Evolutionary conservation across 1,140 invertebrate species (phyloP), one percentile per base, ranked within the genome.

Genomic region (Megalonaias nervosa): DNA sequence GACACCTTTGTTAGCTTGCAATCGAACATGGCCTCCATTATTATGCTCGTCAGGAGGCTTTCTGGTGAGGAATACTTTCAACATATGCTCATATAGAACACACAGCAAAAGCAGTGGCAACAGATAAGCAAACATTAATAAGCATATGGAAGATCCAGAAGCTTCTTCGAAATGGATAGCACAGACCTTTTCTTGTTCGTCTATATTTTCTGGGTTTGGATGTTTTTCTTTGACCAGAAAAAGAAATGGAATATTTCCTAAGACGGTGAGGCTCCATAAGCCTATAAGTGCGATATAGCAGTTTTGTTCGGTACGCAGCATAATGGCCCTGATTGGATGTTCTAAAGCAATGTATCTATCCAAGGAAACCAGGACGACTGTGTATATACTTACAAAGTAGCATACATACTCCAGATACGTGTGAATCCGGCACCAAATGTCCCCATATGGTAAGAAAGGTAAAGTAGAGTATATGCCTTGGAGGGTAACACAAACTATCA

Each of bases 191-290:
- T 17, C 12, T 26, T 19, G 15, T 21, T 58, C 57, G 59, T n/a
- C n/a, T n/a, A n/a, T n/a, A n/a, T n/a, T n/a, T n/a, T n/a, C n/a
- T n/a, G n/a, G n/a, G n/a, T n/a, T n/a, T n/a, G n/a, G n/a, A n/a
- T n/a, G n/a, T n/a, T 60, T 1, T 26, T 58, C 21, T 17, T 58
- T 59, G 21, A 19, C 59, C 6, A 58, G 21, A 2, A 71, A 61
- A 15, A 71, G 31, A 60, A 61, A 17, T 12, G 69, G 69, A 60
- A 71, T 26, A 38, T 71, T 71, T 23, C 69, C 69, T n/a, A 55
- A 59, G 59, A 60, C 2, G 57, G 60, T 61, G 19, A 71, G 14
- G 17, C 31, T 17, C 69, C 69, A 71, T 31, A 58, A 23, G 5
- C 21, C 21, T 26, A 16, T 6, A 16, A 71, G n/a, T 26, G 61